Base-by-base conservation (phyloP, 2,113 vertebrate species). In the Strix aluco region DNA sequence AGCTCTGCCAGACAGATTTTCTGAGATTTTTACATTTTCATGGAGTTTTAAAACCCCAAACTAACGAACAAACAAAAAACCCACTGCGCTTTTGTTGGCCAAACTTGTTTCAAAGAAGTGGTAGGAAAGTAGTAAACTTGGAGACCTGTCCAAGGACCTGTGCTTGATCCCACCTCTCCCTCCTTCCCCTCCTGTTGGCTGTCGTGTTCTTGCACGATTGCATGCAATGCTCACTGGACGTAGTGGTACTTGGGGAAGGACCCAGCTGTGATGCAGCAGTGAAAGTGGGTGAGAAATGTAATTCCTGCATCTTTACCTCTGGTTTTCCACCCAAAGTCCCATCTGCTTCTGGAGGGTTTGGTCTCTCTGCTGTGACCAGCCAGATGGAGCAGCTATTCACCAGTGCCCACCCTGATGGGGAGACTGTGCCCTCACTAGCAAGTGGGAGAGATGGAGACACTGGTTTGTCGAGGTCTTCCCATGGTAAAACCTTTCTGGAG, bases 81-180 rank as follows among this genome's bases (percentile, higher is more conserved):
- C 13, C 22, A 54, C 22, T 2, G 4, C 11, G 3, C 3, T 34
- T 52, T 34, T 88, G 34, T 0, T 1, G 51, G 51, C 4, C 18
- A 59, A 83, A 63, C 20, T 54, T 44, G 11, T 61, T 47, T 72
- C 66, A 40, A 42, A 75, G 42, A 66, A 63, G 12, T 12, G 2
- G 9, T 40, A 21, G 25, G 32, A 72, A 82, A 58, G 13, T 5
- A 58, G 32, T 15, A 75, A 47, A 18, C 20, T 22, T 44, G 91
- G 32, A 74, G 42, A 90, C 6, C 20, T 62, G 59, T 20, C 30
- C 2, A 2, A 57, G 40, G 49, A 44, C 20, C 36, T 55, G 30
- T 63, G 66, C 32, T 79, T 46, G 21, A 26, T 65, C 26, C 22
- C 40, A 61, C 14, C 15, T 30, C 32, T 72, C 58, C 38, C 17